Percentiles rank a stretch among this genome's conserved stretches.
phyloP scores from a whole-genome alignment of 2,797 vertebrate genomes.

The Acanthis flammea region DNA sequence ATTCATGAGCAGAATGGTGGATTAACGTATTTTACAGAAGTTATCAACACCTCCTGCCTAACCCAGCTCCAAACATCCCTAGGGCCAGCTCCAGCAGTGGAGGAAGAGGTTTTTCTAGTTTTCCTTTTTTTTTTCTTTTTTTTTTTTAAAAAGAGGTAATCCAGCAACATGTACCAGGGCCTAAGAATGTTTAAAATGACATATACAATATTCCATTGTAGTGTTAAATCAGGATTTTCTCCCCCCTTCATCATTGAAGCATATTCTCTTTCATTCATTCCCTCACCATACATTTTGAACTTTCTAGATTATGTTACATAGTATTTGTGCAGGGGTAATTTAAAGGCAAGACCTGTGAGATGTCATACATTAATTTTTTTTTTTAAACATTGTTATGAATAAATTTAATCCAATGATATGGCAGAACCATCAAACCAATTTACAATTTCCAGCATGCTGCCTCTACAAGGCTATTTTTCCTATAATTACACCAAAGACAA shows the following conservation, averaged over 20 bases:
- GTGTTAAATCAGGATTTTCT: constrained; percentile 71
- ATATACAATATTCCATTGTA: constrained; percentile 79
- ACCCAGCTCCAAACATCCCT: constrained; percentile 44
- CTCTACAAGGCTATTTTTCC: constrained; percentile 94
- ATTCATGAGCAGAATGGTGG: constrained; percentile 33
- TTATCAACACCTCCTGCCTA: constrained; percentile 29
- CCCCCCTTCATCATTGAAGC: constrained; percentile 73
- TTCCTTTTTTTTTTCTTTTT: background rate
- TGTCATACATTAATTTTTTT: constrained; percentile 80
- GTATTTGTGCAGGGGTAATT: constrained; percentile 78
- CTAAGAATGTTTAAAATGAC: constrained; percentile 79
- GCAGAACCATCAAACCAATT: constrained; percentile 83
- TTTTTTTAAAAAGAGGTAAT: constrained; percentile 64
- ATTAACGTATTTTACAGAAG: constrained; percentile 45
- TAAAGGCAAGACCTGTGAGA: constrained; percentile 92
- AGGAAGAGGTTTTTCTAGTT: constrained; percentile 31
- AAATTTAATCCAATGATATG: constrained; percentile 85
- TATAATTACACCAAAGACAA: constrained; percentile 92
- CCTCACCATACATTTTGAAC: constrained; percentile 74
- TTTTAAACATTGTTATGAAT: constrained; percentile 84
- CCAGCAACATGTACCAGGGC: constrained; percentile 69
- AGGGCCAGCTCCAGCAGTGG: constrained; percentile 61
- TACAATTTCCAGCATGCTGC: constrained; percentile 76
- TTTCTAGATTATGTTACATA: constrained; percentile 79
- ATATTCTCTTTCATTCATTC: constrained; percentile 67